Evolutionary conservation across 2,113 vertebrate species (phyloP), one percentile per base, ranked within the genome.

Genomic region (Alethe castanea): DNA sequence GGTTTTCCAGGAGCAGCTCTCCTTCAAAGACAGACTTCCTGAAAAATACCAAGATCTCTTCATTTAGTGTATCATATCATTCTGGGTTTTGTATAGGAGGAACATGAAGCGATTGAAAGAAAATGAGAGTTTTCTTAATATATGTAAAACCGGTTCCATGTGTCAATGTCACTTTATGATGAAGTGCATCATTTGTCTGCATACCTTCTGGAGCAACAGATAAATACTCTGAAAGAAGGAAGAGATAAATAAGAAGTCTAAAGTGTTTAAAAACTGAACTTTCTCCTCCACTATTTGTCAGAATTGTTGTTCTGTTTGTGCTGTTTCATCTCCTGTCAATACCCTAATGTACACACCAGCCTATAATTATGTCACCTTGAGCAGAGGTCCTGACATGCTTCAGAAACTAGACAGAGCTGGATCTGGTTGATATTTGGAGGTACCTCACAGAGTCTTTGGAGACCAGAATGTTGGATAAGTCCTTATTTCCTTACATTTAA

Each of bases 121-220:
- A 79, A 85, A 56, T 48, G 16, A 53, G 33, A 17, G 35, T 86
- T 81, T 80, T 71, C 62, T 92, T 76, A 76, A 53, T 67, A 15
- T 33, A 28, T 62, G 78, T 86, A 79, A 79, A 92, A 77, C 50
- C 45, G 28, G 12, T 78, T 77, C 54, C 23, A 13, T 38, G 35
- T 78, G 67, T 86, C 42, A 25, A 62, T 36, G 47, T 88, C 62
- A 10, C 25, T 42, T 1, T 52, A 44, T 62, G 76, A 86, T 89
- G 85, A 78, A 94, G 80, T 71, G 18, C 36, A 67, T 76, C 17
- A 69, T 96, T 95, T 86, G 48, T 73, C 52, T 97, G 56, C 42
- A 20, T 62, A 45, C 29, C 60, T 94, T 60, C 80, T 91, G 73
- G 54, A 52, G 33, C 29, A 88, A 29, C 28, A 85, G 88, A 59